Percentiles rank a stretch among this genome's conserved stretches.
Conservation (phyloP, 2,888 invertebrate genomes). For the Apoda limacodes region DNA sequence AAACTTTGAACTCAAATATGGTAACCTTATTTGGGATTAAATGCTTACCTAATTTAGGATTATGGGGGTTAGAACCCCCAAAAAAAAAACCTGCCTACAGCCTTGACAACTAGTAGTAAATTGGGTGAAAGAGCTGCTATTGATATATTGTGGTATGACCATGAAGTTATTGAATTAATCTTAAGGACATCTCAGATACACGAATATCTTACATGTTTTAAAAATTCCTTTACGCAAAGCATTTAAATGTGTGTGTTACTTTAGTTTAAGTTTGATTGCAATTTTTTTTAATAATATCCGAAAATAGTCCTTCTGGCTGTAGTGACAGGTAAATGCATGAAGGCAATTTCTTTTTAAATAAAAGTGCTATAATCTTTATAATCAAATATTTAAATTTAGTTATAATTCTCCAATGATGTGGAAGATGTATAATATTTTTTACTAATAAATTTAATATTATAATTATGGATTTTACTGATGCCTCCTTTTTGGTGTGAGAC, state of each 20-base stretch:
- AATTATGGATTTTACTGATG: slow-evolving; percentile 44
- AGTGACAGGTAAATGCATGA: slow-evolving; percentile 51
- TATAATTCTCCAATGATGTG: slow-evolving; percentile 69
- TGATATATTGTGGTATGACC: too few relatives aligned
- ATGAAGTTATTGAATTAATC: too few relatives aligned
- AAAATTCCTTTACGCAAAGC: slow-evolving; percentile 41
- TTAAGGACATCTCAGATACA: too few relatives aligned
- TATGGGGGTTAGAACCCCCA: too few relatives aligned
- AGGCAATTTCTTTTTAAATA: slow-evolving; percentile 43
- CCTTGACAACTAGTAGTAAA: too few relatives aligned
- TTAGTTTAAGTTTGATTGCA: slow-evolving; percentile 33
- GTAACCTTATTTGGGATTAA: too few relatives aligned
- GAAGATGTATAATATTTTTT: slow-evolving; percentile 71
- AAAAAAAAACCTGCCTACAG: too few relatives aligned
- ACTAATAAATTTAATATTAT: slow-evolving; percentile 71
- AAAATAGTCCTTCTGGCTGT: slow-evolving; percentile 53
- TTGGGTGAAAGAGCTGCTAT: too few relatives aligned
- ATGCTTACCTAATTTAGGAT: too few relatives aligned
- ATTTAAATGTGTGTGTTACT: slow-evolving; percentile 54
- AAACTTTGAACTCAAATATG: too few relatives aligned
- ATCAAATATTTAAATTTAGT: slow-evolving; percentile 68
- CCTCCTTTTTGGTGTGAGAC: too few relatives aligned
- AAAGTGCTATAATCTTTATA: slow-evolving; percentile 66
- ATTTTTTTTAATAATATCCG: slow-evolving; percentile 29
- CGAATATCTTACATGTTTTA: too few relatives aligned